Base-by-base conservation (phyloP, 2,113 vertebrate genomes). In the Uropsilus gracilis region DNA sequence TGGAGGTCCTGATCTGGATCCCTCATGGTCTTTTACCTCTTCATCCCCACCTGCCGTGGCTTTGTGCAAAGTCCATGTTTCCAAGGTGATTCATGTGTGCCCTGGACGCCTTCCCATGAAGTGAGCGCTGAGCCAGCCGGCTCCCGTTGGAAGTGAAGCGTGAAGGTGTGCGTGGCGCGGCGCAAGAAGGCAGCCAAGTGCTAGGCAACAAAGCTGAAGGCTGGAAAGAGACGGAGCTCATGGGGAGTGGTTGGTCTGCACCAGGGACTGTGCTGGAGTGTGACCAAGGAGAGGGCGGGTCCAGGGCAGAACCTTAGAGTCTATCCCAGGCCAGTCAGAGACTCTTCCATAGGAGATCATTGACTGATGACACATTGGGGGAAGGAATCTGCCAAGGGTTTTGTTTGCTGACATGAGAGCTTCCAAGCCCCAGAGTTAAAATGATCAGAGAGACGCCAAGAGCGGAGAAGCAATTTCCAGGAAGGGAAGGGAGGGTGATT, bases 401-500 rank as follows among this genome's bases (percentile, higher is more conserved):
- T 94, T 86, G 86, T 86, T 91, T 90, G 73, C 86, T 75, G 91
- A 86, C 73, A 69, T 0, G 2, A 92, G 55, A 95, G 59, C 50
- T 91, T 73, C 86, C 72, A 86, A 86, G 34, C 63, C 17, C n/a
- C 63, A 55, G 89, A 66, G 78, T 83, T 16, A 86, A 53, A 59
- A 53, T 11, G 76, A 90, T 92, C 32, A 55, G 28, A 61, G 22
- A 80, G 61, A 64, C 63, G 77, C 8, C 69, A 48, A 76, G 76
- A 63, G 76, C 53, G 28, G 26, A 89, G 80, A 91, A 86, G 80
- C 55, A 75, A 75, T 59, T 94, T 86, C 72, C 55, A 68, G 12
- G 44, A 92, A 84, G 1, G 24, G 69, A 92, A 32, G 42, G 53
- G 69, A 50, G 8, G 37, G 48, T 22, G 59, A 66, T 30, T 42